These are phyloP conservation scores for Patiria miniata DNA, from an alignment of 35 echinoderm and acorn worm species.

Conservation along the genomic window DNA sequence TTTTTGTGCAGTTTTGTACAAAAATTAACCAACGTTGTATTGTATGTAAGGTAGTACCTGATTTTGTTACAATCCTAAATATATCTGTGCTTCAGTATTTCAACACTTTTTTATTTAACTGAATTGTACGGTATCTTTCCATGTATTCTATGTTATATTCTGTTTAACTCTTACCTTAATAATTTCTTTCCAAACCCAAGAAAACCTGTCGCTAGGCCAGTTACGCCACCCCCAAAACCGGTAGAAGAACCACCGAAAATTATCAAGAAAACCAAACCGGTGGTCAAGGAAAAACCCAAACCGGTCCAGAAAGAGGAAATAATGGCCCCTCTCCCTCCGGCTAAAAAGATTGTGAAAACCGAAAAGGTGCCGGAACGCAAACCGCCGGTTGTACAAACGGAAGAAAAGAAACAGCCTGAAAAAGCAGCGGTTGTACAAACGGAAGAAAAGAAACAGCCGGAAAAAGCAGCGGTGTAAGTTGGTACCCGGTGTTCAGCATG, in stretches of 20 bases:
- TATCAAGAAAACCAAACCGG: slow-evolving; percentile 7
- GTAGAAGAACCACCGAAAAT: slow-evolving; percentile 23
- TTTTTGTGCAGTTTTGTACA: too few relatives aligned
- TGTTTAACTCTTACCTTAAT: background rate
- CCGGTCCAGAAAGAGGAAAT: slow-evolving; percentile 37
- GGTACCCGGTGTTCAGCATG: background rate
- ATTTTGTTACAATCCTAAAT: background rate
- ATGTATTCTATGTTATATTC: too few relatives aligned
- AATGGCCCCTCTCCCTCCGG: background rate
- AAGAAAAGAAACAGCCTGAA: background rate
- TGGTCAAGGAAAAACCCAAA: slow-evolving; percentile 23
- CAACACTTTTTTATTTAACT: too few relatives aligned
- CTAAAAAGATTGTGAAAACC: slow-evolving; percentile 21
- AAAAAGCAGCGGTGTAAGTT: background rate
- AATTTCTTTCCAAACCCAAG: background rate
- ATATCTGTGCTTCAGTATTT: background rate
- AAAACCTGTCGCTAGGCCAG: background rate
- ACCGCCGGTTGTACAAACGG: slow-evolving; percentile 13
- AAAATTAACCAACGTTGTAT: too few relatives aligned
- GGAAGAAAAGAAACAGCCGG: background rate
- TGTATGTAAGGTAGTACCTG: too few relatives aligned
- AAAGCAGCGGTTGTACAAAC: background rate
- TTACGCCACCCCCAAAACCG: slow-evolving; percentile 34
- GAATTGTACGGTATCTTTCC: too few relatives aligned
- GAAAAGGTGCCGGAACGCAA: slow-evolving; percentile 33